Evolutionary conservation across 2,888 invertebrate species (phyloP).

Genomic region (Pogonocherus hispidulus): DNA sequence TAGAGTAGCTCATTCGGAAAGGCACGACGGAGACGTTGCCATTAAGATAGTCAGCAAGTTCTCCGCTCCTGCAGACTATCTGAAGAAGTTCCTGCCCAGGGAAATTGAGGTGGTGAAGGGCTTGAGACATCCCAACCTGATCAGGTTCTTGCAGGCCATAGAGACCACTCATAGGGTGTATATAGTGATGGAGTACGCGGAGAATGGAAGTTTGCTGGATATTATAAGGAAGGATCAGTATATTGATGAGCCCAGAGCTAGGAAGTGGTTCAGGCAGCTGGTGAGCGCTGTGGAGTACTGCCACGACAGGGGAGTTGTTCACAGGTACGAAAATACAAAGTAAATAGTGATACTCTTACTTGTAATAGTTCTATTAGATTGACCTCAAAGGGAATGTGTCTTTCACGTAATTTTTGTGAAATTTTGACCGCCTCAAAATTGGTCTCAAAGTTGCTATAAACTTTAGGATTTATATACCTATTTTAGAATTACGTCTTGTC

Average conservation of each 20-base stretch:
- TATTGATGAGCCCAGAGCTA: slow-evolving; percentile 78
- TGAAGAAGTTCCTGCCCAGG: slow-evolving; percentile 84
- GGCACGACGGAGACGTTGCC: slow-evolving; percentile 82
- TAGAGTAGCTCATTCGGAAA: slow-evolving; percentile 82
- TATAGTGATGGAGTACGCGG: slow-evolving; percentile 87
- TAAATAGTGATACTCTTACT: neutral
- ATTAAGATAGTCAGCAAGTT: slow-evolving; percentile 88
- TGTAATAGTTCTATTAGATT: too few relatives aligned
- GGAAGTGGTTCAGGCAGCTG: slow-evolving; percentile 81
- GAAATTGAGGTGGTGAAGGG: slow-evolving; percentile 89
- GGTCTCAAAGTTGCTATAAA: too few relatives aligned
- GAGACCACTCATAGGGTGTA: slow-evolving; percentile 90
- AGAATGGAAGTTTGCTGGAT: slow-evolving; percentile 84
- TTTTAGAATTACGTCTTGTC: too few relatives aligned
- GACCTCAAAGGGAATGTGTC: too few relatives aligned
- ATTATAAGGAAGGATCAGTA: slow-evolving; percentile 80
- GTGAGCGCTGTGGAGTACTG: slow-evolving; percentile 84
- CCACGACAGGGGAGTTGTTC: slow-evolving; percentile 84
- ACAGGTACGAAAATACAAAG: slow-evolving; percentile 72
- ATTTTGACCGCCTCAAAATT: too few relatives aligned
- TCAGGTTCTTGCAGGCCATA: slow-evolving; percentile 85
- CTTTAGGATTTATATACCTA: too few relatives aligned
- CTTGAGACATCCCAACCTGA: slow-evolving; percentile 83
- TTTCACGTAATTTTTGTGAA: too few relatives aligned
- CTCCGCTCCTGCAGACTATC: slow-evolving; percentile 84